Base-by-base conservation (phyloP, 2,797 vertebrate genomes). In the Valencia hispanica region DNA sequence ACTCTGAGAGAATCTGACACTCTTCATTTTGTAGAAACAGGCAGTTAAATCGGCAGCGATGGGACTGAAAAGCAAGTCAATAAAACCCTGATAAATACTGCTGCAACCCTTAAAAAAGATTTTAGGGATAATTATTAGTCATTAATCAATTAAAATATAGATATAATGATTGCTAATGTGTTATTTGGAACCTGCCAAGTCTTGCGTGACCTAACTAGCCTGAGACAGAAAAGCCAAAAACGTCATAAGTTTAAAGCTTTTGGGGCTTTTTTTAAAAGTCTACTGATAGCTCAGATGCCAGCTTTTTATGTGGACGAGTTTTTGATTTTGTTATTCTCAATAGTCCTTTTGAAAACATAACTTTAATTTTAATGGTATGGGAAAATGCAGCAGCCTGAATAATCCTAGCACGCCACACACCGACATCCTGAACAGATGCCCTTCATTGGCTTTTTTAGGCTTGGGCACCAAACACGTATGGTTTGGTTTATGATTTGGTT, bases 21-120 rank as follows among this genome's bases (percentile, higher is more conserved):
- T 55, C 30, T 55, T 34, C 74, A 75, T 82, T 73, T 91, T 87
- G 90, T 90, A 88, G 88, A 77, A n/a, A n/a, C 73, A 43, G 72
- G 51, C 77, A 72, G 47, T 70, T 9, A n/a, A n/a, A 55, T 88
- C 68, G 74, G 75, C 47, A 36, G 17, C 32, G 17, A 68, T 43
- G 2, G 0, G 30, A 27, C 45, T 63, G 41, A 79, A 50, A 51
- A 20, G 32, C 4, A 30, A 51, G 22, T 53, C 5, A 53, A 25
- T 25, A 53, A 22, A 53, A 25, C 6, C 20, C 22, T 53, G 7
- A 22, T 53, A 20, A 53, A 53, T 22, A 17, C 47, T 53, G 22
- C 50, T 25, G 2, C 8, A 25, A 25, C 50, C 50, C 6, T 22
- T 25, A 25, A 51, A 51, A 53, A 53, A 53, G 50, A 53, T 53